Evolutionary conservation across 2,113 vertebrate genomes (phyloP), one percentile per base, ranked within the genome.

Genomic region (Oncorhynchus kisutch): DNA sequence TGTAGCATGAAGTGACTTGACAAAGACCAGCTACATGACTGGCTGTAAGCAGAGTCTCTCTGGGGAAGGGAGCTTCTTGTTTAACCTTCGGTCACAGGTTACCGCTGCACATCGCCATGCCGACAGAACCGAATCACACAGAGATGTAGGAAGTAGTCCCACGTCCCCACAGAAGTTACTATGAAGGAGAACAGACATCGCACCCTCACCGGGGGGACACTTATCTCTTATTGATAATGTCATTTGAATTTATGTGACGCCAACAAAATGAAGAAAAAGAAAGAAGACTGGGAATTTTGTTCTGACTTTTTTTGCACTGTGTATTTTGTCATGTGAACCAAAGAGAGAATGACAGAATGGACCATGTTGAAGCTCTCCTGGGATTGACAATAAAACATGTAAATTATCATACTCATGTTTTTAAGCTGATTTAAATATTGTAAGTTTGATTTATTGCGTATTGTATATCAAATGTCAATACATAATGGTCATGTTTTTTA

Each of bases 301-400:
- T 39, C n/a, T 24, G 49, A 72, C 25, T 34, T 1, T 71, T 87
- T 87, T 88, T 92, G 89, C 87, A 88, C 86, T 87, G 82, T 72
- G 72, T 34, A 72, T 77, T 86, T 72, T 78, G 68, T 69, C 80
- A 84, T 81, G 85, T 87, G 82, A 87, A 83, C 77, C 66, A 67
- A 48, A 31, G 57, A 67, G 54, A 34, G 14, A 57, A 31, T 39
- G 48, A 66, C 39, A 39, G 39, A 57, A 9, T 39, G 6, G 59
- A 60, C 59, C n/a, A n/a, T n/a, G n/a, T n/a, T n/a, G n/a, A n/a
- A n/a, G n/a, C n/a, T n/a, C n/a, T n/a, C n/a, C 8, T 34, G 31
- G 20, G 51, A 22, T n/a, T 60, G 20, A 60, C 59, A 22, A 60
- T 60, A 7, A 7, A 60, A 60, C 59, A 8, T 60, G 49, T 51